Base-by-base conservation (phyloP, 2,113 vertebrate species). In the Fregetta grallaria region DNA sequence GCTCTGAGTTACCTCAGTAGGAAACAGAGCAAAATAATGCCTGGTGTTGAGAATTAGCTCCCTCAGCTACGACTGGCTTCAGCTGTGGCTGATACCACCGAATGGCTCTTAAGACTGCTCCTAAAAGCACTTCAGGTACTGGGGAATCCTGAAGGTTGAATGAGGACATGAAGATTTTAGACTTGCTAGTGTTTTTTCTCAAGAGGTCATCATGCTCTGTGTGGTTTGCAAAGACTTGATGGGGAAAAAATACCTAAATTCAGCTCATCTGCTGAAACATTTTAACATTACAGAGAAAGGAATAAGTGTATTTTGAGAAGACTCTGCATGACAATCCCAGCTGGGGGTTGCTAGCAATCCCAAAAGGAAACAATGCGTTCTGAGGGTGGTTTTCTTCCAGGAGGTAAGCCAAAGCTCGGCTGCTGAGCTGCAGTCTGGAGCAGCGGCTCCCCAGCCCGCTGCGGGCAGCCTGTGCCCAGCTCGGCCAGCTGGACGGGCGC, bases 151-250 rank as follows among this genome's bases (percentile, higher is more conserved):
- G 38, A 25, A 76, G 26, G 38, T 19, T 84, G 59, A 62, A 40
- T 26, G 42, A 80, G 88, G 27, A 53, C 29, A 4, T 14, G 58
- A 56, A 27, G 47, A 40, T 81, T 94, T 89, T 49, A 82, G 65
- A 34, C 3, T 3, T 71, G 20, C 8, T 40, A 25, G 34, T 26
- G 18, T 52, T 86, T 89, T 89, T 80, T 73, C 52, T 34, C 72
- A 67, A 81, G 59, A 62, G 30, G 11, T 27, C 45, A 40, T 53
- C 3, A 1, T 1, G 2, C 34, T 68, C 44, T 13, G 3, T 0
- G 0, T 50, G 42, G 8, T 36, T 66, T 22, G 5, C 52, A 32
- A 34, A 61, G 44, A 61, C 27, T 58, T 36, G 26, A n/a, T 34
- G 68, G 61, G 55, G 52, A 58, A 76, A 79, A 66, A 5, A 29